These are phyloP conservation scores for Nasonovia ribisnigri DNA, from an alignment of 2,888 invertebrate species.

Conservation along the genomic window DNA sequence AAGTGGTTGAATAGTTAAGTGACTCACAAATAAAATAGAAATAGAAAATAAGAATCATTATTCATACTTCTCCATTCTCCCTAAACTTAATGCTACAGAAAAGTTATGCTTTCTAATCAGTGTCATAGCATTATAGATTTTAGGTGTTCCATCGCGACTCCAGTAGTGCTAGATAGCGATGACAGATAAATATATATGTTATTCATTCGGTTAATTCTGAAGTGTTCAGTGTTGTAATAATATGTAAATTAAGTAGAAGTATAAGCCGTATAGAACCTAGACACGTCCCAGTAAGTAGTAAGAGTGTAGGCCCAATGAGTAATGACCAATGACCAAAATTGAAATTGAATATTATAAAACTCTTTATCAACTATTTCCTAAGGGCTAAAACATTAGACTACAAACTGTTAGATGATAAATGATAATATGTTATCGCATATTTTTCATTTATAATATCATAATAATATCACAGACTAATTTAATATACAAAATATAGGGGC, in stretches of 20 bases:
- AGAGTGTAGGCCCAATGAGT: too few species aligned
- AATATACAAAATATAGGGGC: too few species aligned
- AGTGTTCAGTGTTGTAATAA: neutral
- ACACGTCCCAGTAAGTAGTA: too few species aligned
- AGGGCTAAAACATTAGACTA: too few species aligned
- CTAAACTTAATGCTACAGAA: too few species aligned
- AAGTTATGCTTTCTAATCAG: neutral
- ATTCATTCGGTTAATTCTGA: neutral
- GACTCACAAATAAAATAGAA: neutral
- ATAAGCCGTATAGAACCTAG: too few species aligned
- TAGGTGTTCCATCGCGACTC: neutral
- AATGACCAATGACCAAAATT: too few species aligned
- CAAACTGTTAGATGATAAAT: too few species aligned
- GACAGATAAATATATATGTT: neutral
- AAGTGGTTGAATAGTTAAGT: neutral
- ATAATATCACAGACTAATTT: too few species aligned
- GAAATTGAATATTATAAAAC: too few species aligned
- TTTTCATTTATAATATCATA: neutral
- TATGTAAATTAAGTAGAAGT: too few species aligned
- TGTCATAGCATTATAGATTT: neutral
- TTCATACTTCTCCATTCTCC: neutral
- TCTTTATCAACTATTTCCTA: neutral
- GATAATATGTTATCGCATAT: neutral
- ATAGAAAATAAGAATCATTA: conserved; percentile 13
- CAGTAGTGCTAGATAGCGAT: neutral